Evolutionary conservation across 1,140 invertebrate genomes (phyloP).

Genomic region (Sipha flava): DNA sequence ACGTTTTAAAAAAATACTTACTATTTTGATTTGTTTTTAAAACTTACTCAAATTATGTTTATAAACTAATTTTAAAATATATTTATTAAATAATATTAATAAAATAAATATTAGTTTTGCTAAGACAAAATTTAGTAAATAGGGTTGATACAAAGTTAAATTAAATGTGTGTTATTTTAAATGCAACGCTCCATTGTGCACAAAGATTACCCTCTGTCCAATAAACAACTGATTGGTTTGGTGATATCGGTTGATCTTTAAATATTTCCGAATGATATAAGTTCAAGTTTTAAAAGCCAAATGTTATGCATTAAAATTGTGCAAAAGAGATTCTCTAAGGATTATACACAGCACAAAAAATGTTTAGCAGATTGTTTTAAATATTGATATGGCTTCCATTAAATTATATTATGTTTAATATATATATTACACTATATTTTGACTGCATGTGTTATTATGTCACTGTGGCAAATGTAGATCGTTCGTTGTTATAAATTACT

Average conservation of each 20-base stretch:
- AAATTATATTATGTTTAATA: no score
- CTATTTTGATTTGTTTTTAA: not conserved
- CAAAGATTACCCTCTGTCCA: conserved; percentile 38
- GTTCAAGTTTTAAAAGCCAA: no score
- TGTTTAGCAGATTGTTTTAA: no score
- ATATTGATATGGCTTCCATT: no score
- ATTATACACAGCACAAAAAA: no score
- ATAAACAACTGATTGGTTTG: conserved; percentile 24
- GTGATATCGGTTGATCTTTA: conserved; percentile 36
- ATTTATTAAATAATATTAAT: no score
- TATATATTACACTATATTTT: no score
- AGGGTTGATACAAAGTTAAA: conserved; percentile 37
- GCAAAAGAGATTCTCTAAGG: no score
- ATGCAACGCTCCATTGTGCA: conserved; percentile 24
- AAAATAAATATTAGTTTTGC: not conserved
- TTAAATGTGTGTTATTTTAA: conserved; percentile 32
- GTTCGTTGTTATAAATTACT: no score
- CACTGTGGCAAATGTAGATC: no score
- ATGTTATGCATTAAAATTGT: no score
- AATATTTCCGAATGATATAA: conserved; percentile 33
- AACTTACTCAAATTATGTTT: not conserved
- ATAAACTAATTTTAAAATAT: not conserved
- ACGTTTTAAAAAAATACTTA: not conserved
- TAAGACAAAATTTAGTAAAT: conserved; percentile 35
- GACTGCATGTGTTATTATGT: no score